Percentiles rank a stretch among this genome's conserved stretches.
These are phyloP conservation scores for Panurus biarmicus DNA, from an alignment of 2,113 vertebrate genomes.

Conservation along the genomic window DNA sequence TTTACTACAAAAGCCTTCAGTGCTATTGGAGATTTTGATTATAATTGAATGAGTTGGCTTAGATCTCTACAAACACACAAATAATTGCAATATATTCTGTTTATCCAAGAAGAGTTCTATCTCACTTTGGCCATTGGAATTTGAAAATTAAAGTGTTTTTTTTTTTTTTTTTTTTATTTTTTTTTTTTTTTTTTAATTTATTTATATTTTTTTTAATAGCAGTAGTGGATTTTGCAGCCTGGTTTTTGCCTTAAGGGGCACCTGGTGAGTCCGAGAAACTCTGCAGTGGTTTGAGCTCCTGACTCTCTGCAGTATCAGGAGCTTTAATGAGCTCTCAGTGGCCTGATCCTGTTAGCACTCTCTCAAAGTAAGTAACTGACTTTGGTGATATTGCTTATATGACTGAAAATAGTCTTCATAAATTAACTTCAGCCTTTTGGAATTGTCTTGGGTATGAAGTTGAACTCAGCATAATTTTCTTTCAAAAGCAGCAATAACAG, in stretches of 20 bases:
- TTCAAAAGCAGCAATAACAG: neutral
- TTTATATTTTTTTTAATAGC: neutral
- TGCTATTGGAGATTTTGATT: neutral
- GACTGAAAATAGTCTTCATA: neutral
- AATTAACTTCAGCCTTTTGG: neutral
- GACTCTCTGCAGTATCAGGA: neutral
- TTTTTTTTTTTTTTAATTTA: neutral
- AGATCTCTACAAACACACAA: neutral
- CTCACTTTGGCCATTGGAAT: neutral
- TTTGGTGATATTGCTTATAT: neutral
- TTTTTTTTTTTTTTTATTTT: neutral
- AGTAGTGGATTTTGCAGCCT: neutral
- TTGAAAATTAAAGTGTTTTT: neutral
- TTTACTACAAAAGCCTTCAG: neutral
- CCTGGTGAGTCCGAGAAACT: neutral
- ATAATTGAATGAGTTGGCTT: neutral
- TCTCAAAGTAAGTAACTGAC: neutral
- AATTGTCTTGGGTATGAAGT: neutral
- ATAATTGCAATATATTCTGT: neutral
- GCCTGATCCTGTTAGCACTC: neutral
- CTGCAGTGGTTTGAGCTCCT: neutral
- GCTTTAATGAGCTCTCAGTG: neutral
- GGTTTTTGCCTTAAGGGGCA: constrained; percentile 22
- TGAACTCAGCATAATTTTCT: neutral
- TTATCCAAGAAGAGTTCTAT: neutral